Conservation (phyloP, 2,888 invertebrate species). For the Spialia ferax region DNA sequence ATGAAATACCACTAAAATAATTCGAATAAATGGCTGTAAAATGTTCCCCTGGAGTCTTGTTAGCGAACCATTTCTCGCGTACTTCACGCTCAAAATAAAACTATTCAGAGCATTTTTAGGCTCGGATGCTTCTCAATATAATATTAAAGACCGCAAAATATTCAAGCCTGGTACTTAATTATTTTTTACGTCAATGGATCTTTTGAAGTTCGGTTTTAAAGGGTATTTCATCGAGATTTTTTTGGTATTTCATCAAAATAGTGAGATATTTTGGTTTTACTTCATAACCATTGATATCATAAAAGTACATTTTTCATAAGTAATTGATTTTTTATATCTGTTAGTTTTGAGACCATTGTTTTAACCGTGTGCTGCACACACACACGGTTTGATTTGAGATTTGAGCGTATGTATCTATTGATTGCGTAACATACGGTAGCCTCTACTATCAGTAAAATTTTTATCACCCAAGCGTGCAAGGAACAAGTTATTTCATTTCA, state of each 20-base stretch:
- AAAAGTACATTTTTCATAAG: too few relatives aligned
- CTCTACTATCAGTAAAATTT: too few relatives aligned
- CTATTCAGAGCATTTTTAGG: conserved; percentile 32
- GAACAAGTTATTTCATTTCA: neutral
- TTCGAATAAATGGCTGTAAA: conserved; percentile 36
- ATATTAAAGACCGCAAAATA: conserved; percentile 19
- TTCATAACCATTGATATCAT: too few relatives aligned
- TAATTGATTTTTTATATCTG: too few relatives aligned
- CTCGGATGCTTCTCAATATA: conserved; percentile 29
- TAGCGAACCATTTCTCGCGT: conserved; percentile 22
- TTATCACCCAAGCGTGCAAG: neutral
- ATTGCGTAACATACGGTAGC: too few relatives aligned
- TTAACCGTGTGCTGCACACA: too few relatives aligned
- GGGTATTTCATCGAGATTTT: neutral
- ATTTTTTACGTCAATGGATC: neutral
- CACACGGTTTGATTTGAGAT: too few relatives aligned
- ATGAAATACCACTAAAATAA: conserved; percentile 9
- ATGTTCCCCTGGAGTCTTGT: conserved; percentile 32
- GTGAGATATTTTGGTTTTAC: neutral
- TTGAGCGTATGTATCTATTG: too few relatives aligned
- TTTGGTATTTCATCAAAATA: neutral
- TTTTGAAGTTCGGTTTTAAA: neutral
- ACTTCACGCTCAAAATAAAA: conserved; percentile 33
- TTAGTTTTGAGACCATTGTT: too few relatives aligned
- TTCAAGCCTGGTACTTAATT: neutral